Percentiles rank a stretch among this genome's conserved stretches.
Conservation (phyloP, 2,113 vertebrate species). For the Chaetops frenatus region DNA sequence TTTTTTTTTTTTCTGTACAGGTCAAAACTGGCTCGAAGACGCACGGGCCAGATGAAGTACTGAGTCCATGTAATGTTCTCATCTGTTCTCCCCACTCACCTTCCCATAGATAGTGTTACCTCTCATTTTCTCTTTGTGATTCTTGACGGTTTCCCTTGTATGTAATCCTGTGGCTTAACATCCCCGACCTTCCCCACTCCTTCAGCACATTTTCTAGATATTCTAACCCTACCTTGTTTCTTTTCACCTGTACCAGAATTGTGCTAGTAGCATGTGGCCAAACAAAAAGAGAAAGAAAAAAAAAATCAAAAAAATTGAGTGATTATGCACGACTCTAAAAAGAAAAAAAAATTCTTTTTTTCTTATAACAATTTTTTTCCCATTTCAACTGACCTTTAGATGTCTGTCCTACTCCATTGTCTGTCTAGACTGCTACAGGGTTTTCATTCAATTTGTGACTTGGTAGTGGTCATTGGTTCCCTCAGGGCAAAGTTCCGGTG, state of each 20-base stretch:
- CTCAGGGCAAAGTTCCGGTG: constrained; percentile 41
- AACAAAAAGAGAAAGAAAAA: constrained; percentile 68
- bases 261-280: constrained; percentile 92
- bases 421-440: constrained; percentile 63
- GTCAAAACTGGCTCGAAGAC: constrained; percentile 92
- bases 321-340: constrained; percentile 52
- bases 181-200: constrained; percentile 17
- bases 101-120: constrained; percentile 80
- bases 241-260: constrained; percentile 69
- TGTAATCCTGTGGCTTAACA: constrained; percentile 90
- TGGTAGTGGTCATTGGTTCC: constrained; percentile 42
- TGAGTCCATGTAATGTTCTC: constrained; percentile 50
- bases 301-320: not conserved
- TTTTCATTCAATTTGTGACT: constrained; percentile 17
- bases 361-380: constrained; percentile 49
- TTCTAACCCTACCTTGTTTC: constrained; percentile 50
- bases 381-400: constrained; percentile 59
- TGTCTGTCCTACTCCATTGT: constrained; percentile 76
- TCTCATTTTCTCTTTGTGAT: constrained; percentile 88
- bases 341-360: constrained; percentile 8
- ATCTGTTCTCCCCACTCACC: constrained; percentile 64
- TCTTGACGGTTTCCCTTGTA: constrained; percentile 89
- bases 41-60: constrained; percentile 83
- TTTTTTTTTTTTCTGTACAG: constrained; percentile 67
- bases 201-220: constrained; percentile 57